Base-by-base conservation (phyloP, 2,888 invertebrate species). In the Lasioglossum leucozonium region DNA sequence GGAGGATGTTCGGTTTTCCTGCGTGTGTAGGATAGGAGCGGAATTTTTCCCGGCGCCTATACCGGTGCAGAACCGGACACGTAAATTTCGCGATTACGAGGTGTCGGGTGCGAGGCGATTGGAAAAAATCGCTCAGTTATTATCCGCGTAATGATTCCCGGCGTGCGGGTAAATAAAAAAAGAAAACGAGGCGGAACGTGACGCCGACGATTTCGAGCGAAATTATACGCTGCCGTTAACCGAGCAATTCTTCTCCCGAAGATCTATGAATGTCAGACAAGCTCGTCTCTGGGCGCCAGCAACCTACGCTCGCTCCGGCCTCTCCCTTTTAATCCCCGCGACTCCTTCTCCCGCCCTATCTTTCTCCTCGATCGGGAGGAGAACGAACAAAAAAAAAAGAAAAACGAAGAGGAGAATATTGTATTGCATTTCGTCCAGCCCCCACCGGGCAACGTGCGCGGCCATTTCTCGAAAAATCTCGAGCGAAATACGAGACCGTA, bases 221-320 rank as follows among this genome's bases (percentile, higher is more conserved):
- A 75, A 82, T 86, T 88, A 88, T 81, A 65, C 74, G 78, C 44
- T 69, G 69, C 40, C 34, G 76, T 85, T 77, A 82, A 75, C 22
- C 62, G 42, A 72, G 69, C 26, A 34, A 69, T 84, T 80, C 40
- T 26, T 40, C 67, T 67, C 55, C 30, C 37, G 34, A 13, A 42
- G 55, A 80, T 85, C 79, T 83, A 79, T 71, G 78, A 84, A 88
- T 76, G 62, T 86, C 69, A 47, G 79, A 67, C 79, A 55, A 72
- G 71, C 16, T 67, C 37, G 69, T 69, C 73, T 79, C 73, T 79
- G 80, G 90, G 87, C 89, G 89, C 87, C 89, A 87, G 71, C 80
- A 73, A 26, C 87, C 88, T 90, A 90, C 88, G 87, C 84, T 22
- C 22, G 37, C 37, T 65, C 65, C 34, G 22, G 34, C 18, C 18